A percentile compares a stretch with the other conserved stretches of the same genome.
Conservation (phyloP, 2,113 vertebrate genomes). For the Scophthalmus maximus region DNA sequence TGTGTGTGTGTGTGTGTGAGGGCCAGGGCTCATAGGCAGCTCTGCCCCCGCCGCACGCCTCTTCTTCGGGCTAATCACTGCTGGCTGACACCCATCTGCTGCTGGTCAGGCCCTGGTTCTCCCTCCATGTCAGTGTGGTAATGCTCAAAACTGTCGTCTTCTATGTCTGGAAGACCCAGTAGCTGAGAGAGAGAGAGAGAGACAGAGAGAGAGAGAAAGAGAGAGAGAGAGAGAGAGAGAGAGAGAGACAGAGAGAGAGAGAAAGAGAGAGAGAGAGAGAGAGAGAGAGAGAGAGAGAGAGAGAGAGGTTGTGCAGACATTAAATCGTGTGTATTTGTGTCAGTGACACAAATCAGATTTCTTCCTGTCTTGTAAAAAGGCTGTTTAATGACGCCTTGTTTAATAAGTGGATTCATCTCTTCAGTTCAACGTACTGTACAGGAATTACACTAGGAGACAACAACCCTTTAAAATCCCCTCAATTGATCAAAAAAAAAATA, state of each 20-base stretch:
- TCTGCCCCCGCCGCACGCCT: conserved; percentile 44
- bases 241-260: too few species aligned
- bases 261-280: too few species aligned
- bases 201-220: not conserved
- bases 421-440: not conserved
- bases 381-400: not conserved
- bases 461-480: not conserved
- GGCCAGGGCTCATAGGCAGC: conserved; percentile 29
- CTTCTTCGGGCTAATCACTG: conserved; percentile 84
- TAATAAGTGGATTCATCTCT: not conserved
- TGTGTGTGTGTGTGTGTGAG: conserved; percentile 2
- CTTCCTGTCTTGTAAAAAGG: not conserved
- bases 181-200: conserved; percentile 78
- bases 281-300: too few species aligned
- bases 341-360: too few species aligned
- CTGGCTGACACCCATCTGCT: conserved; percentile 99
- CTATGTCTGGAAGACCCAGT: conserved; percentile 95
- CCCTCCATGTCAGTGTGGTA: conserved; percentile 99
- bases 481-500: too few species aligned
- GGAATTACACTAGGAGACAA: not conserved
- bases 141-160: conserved; percentile 95
- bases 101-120: conserved; percentile 96
- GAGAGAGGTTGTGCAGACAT: too few species aligned
- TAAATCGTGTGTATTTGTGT: too few species aligned
- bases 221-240: too few species aligned